Conservation (phyloP, 2,888 invertebrate genomes). For the Rotaria socialis region DNA sequence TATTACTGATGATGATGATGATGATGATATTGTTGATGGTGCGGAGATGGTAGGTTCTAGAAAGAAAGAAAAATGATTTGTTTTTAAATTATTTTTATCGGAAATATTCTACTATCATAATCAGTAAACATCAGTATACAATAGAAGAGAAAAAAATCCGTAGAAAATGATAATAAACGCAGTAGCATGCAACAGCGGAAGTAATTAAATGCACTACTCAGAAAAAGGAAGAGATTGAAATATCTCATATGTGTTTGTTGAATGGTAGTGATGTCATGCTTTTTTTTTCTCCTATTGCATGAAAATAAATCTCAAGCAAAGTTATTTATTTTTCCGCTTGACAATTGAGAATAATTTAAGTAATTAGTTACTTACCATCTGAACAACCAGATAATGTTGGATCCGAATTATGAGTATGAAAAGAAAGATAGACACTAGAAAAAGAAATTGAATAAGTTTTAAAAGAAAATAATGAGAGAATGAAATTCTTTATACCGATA, state of each 20-base stretch:
- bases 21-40: not conserved
- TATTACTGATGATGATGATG: not conserved
- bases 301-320: not conserved
- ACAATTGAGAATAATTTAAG: not conserved
- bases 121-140: not conserved
- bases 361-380: not conserved
- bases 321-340: not conserved
- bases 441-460: not conserved
- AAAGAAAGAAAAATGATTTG: not conserved
- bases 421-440: not conserved
- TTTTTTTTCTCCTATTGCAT: not conserved
- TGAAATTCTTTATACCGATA: not conserved
- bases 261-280: not conserved
- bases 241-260: not conserved
- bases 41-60: not conserved
- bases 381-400: not conserved
- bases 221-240: not conserved
- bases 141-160: not conserved
- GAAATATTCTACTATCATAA: not conserved
- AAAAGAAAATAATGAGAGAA: not conserved
- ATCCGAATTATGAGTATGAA: not conserved
- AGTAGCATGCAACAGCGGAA: not conserved
- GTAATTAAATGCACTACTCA: not conserved
- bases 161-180: not conserved
- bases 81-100: not conserved